Percentiles rank a stretch among this genome's conserved stretches.
phyloP scores from a whole-genome alignment of 2,797 vertebrate species.

The Ptychadena robeensis region DNA sequence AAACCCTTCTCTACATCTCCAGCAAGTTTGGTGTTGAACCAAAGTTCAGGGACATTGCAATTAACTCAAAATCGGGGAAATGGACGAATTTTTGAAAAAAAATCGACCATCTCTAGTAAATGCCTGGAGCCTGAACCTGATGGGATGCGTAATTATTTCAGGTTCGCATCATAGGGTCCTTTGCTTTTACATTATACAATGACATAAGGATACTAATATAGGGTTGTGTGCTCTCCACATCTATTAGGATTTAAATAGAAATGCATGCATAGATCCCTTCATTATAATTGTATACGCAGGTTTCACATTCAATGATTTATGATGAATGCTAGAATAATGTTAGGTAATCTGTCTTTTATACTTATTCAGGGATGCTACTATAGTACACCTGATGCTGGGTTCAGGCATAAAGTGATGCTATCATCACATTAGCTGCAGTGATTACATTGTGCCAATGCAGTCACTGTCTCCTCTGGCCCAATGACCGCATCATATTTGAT shows the following conservation, averaged over 20 bases:
- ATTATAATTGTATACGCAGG: not conserved
- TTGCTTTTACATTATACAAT: not conserved
- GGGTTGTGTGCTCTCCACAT: not conserved
- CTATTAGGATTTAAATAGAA: not conserved
- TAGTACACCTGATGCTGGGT: not conserved
- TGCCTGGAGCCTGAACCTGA: not conserved
- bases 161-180: not conserved
- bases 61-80: too few species aligned
- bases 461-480: not conserved
- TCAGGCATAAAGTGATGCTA: not conserved
- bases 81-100: too few species aligned
- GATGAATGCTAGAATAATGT: not conserved
- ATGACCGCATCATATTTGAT: not conserved
- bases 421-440: not conserved
- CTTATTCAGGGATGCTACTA: not conserved
- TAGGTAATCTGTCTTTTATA: not conserved
- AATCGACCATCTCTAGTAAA: too few species aligned
- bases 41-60: too few species aligned
- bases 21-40: too few species aligned
- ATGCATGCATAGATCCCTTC: not conserved
- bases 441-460: not conserved
- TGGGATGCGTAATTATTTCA: not conserved
- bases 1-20: too few species aligned
- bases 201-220: not conserved
- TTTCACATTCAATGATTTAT: not conserved